A percentile compares a stretch with the other conserved stretches of the same genome.
Evolutionary conservation across 2,113 vertebrate species (phyloP).

Genomic region (Pterocles burchelli): DNA sequence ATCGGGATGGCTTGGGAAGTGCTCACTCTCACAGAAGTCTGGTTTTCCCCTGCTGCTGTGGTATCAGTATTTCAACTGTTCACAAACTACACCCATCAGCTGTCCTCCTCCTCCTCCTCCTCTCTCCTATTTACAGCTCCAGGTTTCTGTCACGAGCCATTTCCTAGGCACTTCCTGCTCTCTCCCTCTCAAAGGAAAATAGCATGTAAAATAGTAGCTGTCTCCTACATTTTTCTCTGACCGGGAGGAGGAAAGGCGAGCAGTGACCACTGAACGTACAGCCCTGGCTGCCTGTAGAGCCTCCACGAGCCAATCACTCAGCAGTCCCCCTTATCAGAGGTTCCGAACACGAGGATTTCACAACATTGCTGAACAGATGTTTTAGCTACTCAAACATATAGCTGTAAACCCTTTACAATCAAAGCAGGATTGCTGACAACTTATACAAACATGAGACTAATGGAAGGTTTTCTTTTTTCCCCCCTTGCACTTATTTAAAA

Average conservation of each 20-base stretch:
- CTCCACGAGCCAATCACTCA: constrained; percentile 31
- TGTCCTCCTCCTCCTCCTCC: constrained; percentile 20
- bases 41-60: constrained; percentile 35
- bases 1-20: constrained; percentile 32
- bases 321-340: constrained; percentile 73
- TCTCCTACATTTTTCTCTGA: constrained; percentile 51
- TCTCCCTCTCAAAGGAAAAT: constrained; percentile 54
- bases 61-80: constrained; percentile 39
- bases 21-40: not conserved
- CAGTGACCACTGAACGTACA: constrained; percentile 54
- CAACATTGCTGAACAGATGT: constrained; percentile 73
- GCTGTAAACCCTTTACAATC: constrained; percentile 50
- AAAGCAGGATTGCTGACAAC: constrained; percentile 62
- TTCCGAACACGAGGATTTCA: constrained; percentile 69
- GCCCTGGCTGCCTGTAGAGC: constrained; percentile 57
- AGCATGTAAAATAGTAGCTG: constrained; percentile 37
- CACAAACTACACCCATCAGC: constrained; percentile 60
- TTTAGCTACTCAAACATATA: constrained; percentile 75
- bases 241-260: constrained; percentile 67
- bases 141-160: constrained; percentile 52
- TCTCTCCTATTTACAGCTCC: constrained; percentile 59
- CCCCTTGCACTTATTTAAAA: constrained; percentile 7
- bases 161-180: constrained; percentile 48
- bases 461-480: not conserved
- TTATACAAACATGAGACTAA: constrained; percentile 17